Conservation (phyloP, 2,888 invertebrate species). For the Plebejus argus region DNA sequence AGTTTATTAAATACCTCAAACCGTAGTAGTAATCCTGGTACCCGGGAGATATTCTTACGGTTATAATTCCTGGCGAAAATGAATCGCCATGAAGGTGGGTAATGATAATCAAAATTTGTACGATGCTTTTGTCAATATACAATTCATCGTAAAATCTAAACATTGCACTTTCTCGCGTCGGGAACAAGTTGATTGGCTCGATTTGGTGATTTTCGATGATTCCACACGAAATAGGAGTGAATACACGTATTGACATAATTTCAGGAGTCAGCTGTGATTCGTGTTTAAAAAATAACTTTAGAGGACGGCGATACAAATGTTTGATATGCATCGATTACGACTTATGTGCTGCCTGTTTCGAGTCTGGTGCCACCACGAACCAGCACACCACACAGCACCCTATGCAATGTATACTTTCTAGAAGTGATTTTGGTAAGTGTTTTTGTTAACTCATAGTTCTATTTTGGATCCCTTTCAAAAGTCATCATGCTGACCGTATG, state of each 20-base stretch:
- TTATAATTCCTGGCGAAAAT: conserved; percentile 84
- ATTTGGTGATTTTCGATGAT: conserved; percentile 35
- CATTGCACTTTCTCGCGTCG: conserved; percentile 38
- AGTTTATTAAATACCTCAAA: conserved; percentile 78
- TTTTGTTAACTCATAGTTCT: conserved; percentile 36
- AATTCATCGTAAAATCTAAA: conserved; percentile 59
- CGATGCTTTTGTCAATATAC: conserved; percentile 75
- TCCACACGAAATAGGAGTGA: conserved; percentile 47
- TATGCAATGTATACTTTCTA: conserved; percentile 98
- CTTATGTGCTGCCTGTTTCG: conserved; percentile 97
- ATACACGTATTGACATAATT: conserved; percentile 69
- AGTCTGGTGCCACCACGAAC: conserved; percentile 93
- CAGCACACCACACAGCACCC: conserved; percentile 98
- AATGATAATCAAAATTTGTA: conserved; percentile 81
- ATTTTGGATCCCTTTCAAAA: conserved; percentile 11
- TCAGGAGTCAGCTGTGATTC: conserved; percentile 99
- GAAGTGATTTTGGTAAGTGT: conserved; percentile 94
- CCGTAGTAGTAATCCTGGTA: conserved; percentile 73
- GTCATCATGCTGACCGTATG: neutral
- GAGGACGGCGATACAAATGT: conserved; percentile 99
- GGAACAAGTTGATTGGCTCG: conserved; percentile 37
- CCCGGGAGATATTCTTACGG: conserved; percentile 72
- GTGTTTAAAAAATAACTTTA: conserved; percentile 98
- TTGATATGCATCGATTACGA: conserved; percentile 99
- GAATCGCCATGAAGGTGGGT: conserved; percentile 97